These are phyloP conservation scores for Elysia chlorotica DNA, from an alignment of 1,140 invertebrate genomes.

Conservation along the genomic window DNA sequence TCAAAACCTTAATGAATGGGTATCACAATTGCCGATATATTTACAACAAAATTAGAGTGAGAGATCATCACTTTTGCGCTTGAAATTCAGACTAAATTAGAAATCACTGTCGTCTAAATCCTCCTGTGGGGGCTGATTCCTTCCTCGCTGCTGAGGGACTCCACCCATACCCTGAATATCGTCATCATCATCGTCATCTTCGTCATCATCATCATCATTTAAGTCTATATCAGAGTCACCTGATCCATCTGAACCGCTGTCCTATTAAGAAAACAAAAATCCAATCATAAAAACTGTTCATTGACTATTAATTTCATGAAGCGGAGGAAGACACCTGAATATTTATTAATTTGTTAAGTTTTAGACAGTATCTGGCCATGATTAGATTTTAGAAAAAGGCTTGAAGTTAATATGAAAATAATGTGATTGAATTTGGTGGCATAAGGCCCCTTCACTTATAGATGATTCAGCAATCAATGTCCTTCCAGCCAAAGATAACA, in stretches of 20 bases:
- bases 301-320: background rate
- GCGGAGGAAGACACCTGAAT: background rate
- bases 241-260: slow-evolving; percentile 36
- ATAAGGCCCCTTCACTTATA: no score
- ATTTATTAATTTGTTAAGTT: background rate
- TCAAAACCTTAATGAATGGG: no score
- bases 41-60: no score
- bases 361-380: background rate
- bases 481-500: no score
- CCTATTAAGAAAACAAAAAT: slow-evolving; percentile 27
- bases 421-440: no score
- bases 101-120: slow-evolving; percentile 56
- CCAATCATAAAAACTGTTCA: background rate
- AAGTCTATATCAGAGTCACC: slow-evolving; percentile 51
- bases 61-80: no score
- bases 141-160: slow-evolving; percentile 22
- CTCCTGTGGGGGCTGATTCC: slow-evolving; percentile 30
- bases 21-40: no score
- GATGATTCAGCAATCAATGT: no score
- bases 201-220: slow-evolving; percentile 53
- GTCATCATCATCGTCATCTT: slow-evolving; percentile 46
- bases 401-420: background rate
- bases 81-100: no score
- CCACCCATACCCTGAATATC: slow-evolving; percentile 32
- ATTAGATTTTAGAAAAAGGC: background rate